phyloP scores from a whole-genome alignment of 2,113 vertebrate species.

The Dipodomys ordii region DNA sequence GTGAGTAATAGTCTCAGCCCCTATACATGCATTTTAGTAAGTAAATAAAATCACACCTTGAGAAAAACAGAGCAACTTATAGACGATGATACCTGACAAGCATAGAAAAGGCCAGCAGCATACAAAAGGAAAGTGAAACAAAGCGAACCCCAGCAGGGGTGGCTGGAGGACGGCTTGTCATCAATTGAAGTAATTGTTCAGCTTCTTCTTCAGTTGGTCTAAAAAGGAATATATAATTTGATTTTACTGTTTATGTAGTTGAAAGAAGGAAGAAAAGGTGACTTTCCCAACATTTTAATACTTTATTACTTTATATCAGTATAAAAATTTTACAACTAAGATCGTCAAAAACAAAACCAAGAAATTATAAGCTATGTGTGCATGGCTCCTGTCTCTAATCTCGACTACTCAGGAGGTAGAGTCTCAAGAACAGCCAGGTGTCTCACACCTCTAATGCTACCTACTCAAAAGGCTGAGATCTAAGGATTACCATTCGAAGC shows the following conservation, averaged over 20 bases:
- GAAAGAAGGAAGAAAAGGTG: neutral
- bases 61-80: neutral
- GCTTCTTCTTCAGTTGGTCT: slow-evolving; percentile 99
- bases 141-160: slow-evolving; percentile 98
- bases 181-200: slow-evolving; percentile 96
- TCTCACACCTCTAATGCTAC: too few relatives aligned
- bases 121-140: slow-evolving; percentile 97
- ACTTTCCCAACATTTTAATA: slow-evolving; percentile 23
- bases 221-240: neutral
- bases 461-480: too few relatives aligned
- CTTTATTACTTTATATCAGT: neutral
- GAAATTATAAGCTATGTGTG: neutral
- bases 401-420: too few relatives aligned
- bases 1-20: neutral
- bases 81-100: slow-evolving; percentile 92
- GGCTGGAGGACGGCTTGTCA: slow-evolving; percentile 97
- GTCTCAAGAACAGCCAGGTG: too few relatives aligned
- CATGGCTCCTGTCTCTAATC: too few relatives aligned
- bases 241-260: neutral
- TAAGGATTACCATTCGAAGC: too few relatives aligned
- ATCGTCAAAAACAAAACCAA: slow-evolving; percentile 21
- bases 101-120: slow-evolving; percentile 96
- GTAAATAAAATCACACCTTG: neutral
- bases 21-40: neutral
- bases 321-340: slow-evolving; percentile 19